Percentiles rank a stretch among this genome's conserved stretches.
phyloP scores from a whole-genome alignment of 2,888 invertebrate species.

The Syritta pipiens region DNA sequence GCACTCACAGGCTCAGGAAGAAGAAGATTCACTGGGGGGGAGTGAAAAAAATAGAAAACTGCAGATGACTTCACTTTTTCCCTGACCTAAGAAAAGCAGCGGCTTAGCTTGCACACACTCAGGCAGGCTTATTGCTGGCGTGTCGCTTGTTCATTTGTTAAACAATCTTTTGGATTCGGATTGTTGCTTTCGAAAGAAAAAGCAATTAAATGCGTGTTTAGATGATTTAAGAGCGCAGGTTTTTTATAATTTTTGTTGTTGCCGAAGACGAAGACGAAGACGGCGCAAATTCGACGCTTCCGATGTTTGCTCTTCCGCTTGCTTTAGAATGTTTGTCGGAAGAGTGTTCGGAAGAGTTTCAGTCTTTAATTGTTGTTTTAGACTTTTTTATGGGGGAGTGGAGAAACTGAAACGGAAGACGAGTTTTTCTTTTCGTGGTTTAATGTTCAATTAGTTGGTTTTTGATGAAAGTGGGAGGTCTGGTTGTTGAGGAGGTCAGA shows the following conservation, averaged over 20 bases:
- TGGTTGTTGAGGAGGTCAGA: neutral
- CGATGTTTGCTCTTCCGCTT: no score
- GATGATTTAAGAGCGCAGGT: constrained; percentile 21
- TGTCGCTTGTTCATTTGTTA: constrained; percentile 44
- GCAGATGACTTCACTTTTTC: constrained; percentile 15
- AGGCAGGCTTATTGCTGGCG: neutral
- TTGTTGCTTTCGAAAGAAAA: constrained; percentile 66
- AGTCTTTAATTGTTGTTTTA: no score
- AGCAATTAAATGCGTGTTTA: constrained; percentile 50
- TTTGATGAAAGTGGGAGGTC: constrained; percentile 25
- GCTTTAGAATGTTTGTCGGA: neutral
- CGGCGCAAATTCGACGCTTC: constrained; percentile 24
- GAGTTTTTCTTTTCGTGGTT: no score
- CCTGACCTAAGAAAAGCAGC: constrained; percentile 29
- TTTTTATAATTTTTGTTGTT: no score
- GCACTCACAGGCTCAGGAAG: constrained; percentile 27
- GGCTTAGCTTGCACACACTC: constrained; percentile 19
- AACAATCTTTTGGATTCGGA: constrained; percentile 38
- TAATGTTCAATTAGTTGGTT: constrained; percentile 14
- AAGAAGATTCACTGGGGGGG: constrained; percentile 17
- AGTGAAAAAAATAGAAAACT: neutral
- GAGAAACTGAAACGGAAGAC: constrained; percentile 17
- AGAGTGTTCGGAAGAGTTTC: no score
- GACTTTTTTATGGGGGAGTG: constrained; percentile 3
- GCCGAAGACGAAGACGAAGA: constrained; percentile 20